phyloP scores from a whole-genome alignment of 2,113 vertebrate species.

The Archocentrus centrarchus region DNA sequence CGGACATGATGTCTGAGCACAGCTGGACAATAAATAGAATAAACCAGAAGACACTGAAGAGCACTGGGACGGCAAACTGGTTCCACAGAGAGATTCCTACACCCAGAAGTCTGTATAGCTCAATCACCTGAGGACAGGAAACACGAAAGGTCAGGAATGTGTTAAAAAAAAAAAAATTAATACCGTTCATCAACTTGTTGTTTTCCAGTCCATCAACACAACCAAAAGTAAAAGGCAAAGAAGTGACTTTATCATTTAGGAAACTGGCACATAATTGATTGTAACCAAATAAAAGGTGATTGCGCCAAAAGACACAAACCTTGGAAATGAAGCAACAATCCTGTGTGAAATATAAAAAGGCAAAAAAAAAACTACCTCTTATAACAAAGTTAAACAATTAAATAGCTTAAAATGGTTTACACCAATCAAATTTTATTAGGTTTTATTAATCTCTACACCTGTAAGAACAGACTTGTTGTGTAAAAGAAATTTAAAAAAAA shows the following conservation, averaged over 20 bases:
- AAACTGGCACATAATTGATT: not conserved
- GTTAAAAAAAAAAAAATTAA: not conserved
- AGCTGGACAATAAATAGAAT: slow-evolving; percentile 85
- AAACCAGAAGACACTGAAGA: slow-evolving; percentile 89
- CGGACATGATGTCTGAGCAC: slow-evolving; percentile 67
- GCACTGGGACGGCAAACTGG: slow-evolving; percentile 83
- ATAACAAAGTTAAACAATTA: too few relatives aligned
- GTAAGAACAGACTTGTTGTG: not conserved
- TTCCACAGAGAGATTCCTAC: slow-evolving; percentile 87
- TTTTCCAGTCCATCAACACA: not conserved
- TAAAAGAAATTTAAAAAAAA: too few relatives aligned
- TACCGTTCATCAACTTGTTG: not conserved
- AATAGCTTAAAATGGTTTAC: too few relatives aligned
- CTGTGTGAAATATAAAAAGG: not conserved
- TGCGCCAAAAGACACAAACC: not conserved
- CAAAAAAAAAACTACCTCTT: too few relatives aligned
- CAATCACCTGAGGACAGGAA: slow-evolving; percentile 74
- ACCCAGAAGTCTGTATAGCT: slow-evolving; percentile 81
- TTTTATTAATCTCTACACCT: too few relatives aligned
- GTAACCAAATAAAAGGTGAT: not conserved
- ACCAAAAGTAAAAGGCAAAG: not conserved
- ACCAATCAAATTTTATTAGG: too few relatives aligned
- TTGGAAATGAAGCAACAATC: not conserved
- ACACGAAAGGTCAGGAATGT: not conserved
- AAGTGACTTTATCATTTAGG: not conserved